Conservation (phyloP, 2,113 vertebrate genomes). For the Pelobates fuscus region DNA sequence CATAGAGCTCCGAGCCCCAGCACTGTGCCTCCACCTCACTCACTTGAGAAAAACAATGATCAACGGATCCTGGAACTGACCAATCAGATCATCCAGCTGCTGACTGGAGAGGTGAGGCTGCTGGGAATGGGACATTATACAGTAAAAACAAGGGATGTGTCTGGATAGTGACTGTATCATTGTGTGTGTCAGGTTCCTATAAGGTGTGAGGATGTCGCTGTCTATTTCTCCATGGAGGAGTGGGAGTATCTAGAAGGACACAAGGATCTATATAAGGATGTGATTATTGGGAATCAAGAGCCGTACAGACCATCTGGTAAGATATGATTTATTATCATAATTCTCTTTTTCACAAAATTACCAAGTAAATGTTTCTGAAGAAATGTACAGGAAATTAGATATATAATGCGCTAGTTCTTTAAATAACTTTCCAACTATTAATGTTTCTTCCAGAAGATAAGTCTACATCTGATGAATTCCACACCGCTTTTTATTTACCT, state of each 20-base stretch:
- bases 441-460: too few relatives aligned
- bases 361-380: too few relatives aligned
- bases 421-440: too few relatives aligned
- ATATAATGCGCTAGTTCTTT: too few relatives aligned
- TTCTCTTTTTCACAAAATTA: too few relatives aligned
- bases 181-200: background rate
- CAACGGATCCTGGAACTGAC: background rate
- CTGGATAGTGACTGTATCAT: background rate
- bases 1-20: background rate
- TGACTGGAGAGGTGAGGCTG: conserved; percentile 12
- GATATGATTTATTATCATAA: too few relatives aligned
- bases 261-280: conserved; percentile 10
- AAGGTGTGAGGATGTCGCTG: background rate
- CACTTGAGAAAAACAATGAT: background rate
- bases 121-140: background rate
- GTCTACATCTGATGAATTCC: too few relatives aligned
- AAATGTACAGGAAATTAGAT: too few relatives aligned
- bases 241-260: conserved; percentile 19
- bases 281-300: conserved; percentile 59
- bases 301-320: too few relatives aligned
- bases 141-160: background rate
- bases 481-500: too few relatives aligned
- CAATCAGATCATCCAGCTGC: conserved; percentile 5
- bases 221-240: conserved; percentile 22
- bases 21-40: background rate